Evolutionary conservation across 1,140 invertebrate genomes (phyloP).

Genomic region (Conus ventricosus): DNA sequence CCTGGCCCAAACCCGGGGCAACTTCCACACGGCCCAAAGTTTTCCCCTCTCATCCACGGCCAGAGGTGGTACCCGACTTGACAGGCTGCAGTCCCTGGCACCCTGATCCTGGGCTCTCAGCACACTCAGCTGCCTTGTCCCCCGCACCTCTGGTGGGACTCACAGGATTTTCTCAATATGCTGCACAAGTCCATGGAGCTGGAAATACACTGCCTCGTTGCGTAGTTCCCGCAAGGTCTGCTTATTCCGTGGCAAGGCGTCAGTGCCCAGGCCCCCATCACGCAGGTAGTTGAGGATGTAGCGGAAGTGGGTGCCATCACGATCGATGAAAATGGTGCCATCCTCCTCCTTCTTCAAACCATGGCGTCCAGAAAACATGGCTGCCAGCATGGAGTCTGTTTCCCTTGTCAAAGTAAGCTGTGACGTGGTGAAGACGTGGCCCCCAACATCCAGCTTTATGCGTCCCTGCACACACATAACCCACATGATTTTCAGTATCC

Average conservation of each 20-base stretch:
- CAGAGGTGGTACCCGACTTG: background rate
- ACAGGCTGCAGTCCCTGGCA: background rate
- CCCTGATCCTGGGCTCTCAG: no score
- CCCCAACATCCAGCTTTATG: slow-evolving; percentile 69
- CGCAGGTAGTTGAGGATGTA: slow-evolving; percentile 69
- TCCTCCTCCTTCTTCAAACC: slow-evolving; percentile 57
- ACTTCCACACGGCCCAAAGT: background rate
- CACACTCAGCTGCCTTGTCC: no score
- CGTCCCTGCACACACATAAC: slow-evolving; percentile 46
- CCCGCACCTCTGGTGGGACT: background rate
- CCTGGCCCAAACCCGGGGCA: background rate
- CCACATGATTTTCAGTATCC: no score
- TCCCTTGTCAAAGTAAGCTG: slow-evolving; percentile 62
- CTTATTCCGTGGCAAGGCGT: slow-evolving; percentile 62
- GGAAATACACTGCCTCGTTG: slow-evolving; percentile 67
- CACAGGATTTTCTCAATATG: background rate
- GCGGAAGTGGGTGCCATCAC: slow-evolving; percentile 70
- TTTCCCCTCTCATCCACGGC: background rate
- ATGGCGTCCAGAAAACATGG: slow-evolving; percentile 70
- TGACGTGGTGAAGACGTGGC: slow-evolving; percentile 66
- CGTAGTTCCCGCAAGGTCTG: slow-evolving; percentile 61
- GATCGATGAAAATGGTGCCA: slow-evolving; percentile 69
- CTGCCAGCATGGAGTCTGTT: slow-evolving; percentile 69
- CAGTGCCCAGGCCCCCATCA: slow-evolving; percentile 66
- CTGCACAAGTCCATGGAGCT: slow-evolving; percentile 55